phyloP scores from a whole-genome alignment of 1,140 invertebrate genomes.

The Bombus cullumanus region DNA sequence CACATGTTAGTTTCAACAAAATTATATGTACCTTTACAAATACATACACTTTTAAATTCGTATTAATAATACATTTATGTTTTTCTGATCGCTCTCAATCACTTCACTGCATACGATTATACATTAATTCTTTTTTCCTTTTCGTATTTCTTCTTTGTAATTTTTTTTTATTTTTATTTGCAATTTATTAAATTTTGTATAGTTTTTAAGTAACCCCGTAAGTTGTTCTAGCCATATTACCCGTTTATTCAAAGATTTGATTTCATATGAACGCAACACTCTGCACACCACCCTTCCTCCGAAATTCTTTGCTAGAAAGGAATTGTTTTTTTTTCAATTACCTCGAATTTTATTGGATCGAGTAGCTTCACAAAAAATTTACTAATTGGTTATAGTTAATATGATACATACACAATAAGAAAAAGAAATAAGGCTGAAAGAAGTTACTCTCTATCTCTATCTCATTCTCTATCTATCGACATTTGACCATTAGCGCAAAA shows the following conservation, averaged over 20 bases:
- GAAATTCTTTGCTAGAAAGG: slow-evolving; percentile 59
- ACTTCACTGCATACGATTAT: slow-evolving; percentile 3
- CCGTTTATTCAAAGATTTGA: not conserved
- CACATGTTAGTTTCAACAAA: slow-evolving; percentile 19
- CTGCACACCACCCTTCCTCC: slow-evolving; percentile 2
- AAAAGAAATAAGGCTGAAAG: not conserved
- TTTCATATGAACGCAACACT: slow-evolving; percentile 11
- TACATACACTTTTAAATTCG: slow-evolving; percentile 19
- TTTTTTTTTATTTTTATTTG: not conserved
- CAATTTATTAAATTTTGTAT: not conserved
- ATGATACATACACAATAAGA: not conserved
- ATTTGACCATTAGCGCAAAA: slow-evolving; percentile 26
- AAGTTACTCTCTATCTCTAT: not conserved
- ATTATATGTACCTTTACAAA: slow-evolving; percentile 27
- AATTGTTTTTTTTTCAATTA: not conserved
- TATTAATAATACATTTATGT: slow-evolving; percentile 30
- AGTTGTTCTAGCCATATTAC: slow-evolving; percentile 8
- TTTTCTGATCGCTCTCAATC: slow-evolving; percentile 1
- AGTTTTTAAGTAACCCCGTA: slow-evolving; percentile 36
- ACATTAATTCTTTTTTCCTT: not conserved
- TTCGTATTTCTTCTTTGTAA: not conserved
- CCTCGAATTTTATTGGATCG: not conserved
- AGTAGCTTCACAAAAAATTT: not conserved
- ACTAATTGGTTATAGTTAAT: not conserved
- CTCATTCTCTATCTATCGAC: slow-evolving; percentile 27